A percentile compares a stretch with the other conserved stretches of the same genome.
Evolutionary conservation across 2,888 invertebrate genomes (phyloP).

Genomic region (Lasioglossum pauxillum): DNA sequence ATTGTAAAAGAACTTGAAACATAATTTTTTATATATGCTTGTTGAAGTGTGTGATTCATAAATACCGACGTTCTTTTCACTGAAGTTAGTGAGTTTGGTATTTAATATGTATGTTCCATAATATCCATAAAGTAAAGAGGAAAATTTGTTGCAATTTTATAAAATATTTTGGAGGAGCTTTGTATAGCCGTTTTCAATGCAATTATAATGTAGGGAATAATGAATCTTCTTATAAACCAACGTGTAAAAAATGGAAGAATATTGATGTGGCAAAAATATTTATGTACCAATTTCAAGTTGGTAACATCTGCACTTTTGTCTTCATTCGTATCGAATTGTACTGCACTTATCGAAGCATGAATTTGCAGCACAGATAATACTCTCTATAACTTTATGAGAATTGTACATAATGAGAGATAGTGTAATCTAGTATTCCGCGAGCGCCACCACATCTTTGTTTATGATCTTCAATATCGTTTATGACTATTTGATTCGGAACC

Average conservation of each 20-base stretch:
- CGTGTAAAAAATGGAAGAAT: too few relatives aligned
- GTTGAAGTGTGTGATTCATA: too few relatives aligned
- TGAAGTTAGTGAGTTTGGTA: too few relatives aligned
- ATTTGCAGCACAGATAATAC: background rate
- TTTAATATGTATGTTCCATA: too few relatives aligned
- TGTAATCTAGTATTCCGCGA: background rate
- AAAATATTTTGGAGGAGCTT: background rate
- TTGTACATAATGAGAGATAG: background rate
- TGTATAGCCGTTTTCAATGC: background rate
- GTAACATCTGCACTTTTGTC: background rate
- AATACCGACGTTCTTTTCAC: too few relatives aligned
- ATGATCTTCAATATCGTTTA: background rate
- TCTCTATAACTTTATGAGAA: background rate
- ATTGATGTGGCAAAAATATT: background rate
- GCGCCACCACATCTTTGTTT: background rate
- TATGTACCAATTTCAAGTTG: background rate
- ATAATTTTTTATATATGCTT: too few relatives aligned
- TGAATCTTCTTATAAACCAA: too few relatives aligned
- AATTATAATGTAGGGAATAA: too few relatives aligned
- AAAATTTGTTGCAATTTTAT: background rate
- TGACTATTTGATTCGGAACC: background rate
- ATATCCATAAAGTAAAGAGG: too few relatives aligned
- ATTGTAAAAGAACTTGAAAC: too few relatives aligned
- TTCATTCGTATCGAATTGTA: too few relatives aligned
- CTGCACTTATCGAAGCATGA: background rate